A percentile compares a stretch with the other conserved stretches of the same genome.
These are phyloP conservation scores for Lasioglossum baleicum DNA, from an alignment of 1,140 invertebrate genomes.

Conservation along the genomic window DNA sequence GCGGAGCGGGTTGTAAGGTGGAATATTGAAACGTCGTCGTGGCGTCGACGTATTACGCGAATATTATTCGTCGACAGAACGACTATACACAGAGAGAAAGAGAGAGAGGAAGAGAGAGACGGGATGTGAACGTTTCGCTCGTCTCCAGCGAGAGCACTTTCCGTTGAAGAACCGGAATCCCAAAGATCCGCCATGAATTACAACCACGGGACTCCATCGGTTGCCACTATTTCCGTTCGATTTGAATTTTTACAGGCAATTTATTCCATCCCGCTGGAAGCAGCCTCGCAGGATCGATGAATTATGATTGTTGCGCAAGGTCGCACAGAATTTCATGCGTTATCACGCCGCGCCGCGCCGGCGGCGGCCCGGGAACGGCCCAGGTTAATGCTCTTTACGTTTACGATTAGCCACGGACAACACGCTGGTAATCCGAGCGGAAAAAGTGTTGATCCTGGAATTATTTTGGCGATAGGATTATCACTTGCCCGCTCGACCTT, in stretches of 20 bases:
- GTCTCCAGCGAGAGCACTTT: neutral
- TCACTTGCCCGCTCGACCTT: neutral
- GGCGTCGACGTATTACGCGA: too few species aligned
- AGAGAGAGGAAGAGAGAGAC: neutral
- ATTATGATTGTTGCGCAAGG: conserved; percentile 28
- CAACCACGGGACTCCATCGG: conserved; percentile 28
- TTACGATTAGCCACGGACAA: neutral
- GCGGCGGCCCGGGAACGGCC: neutral
- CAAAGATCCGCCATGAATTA: conserved; percentile 36
- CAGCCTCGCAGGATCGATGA: conserved; percentile 24
- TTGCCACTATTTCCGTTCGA: conserved; percentile 37
- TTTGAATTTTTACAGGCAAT: conserved; percentile 49
- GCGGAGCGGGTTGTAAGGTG: neutral
- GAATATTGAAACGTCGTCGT: neutral
- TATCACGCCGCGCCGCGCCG: neutral
- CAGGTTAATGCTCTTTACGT: neutral
- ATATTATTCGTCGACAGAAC: neutral
- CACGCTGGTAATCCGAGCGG: neutral
- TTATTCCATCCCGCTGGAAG: conserved; percentile 31
- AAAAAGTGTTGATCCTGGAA: neutral
- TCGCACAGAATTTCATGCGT: conserved; percentile 20
- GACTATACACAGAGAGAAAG: neutral
- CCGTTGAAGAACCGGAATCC: conserved; percentile 19
- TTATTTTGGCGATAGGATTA: neutral
- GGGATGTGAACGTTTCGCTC: neutral